phyloP scores from a whole-genome alignment of 2,888 invertebrate genomes.

The Desoria tigrina region DNA sequence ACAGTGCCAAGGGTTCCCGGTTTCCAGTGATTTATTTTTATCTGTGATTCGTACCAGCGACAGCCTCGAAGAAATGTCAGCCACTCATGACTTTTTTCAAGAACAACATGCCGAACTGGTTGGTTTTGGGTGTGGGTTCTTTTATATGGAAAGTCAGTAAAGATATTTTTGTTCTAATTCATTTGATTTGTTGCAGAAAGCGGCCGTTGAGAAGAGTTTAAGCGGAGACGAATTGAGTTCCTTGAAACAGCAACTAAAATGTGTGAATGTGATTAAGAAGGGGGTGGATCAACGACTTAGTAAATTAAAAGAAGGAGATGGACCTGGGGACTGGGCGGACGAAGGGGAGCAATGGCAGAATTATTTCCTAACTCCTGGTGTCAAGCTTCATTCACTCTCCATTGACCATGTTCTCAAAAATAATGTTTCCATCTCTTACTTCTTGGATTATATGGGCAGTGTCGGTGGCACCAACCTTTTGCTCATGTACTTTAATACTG shows the following conservation, averaged over 20 bases:
- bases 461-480: conserved; percentile 71
- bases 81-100: conserved; percentile 70
- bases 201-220: background rate
- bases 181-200: conserved; percentile 8
- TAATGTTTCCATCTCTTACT: conserved; percentile 73
- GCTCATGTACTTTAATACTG: conserved; percentile 74
- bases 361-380: conserved; percentile 57
- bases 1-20: conserved; percentile 74
- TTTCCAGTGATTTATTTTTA: conserved; percentile 82
- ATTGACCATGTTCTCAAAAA: conserved; percentile 74
- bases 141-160: background rate
- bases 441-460: conserved; percentile 73
- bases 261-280: conserved; percentile 75
- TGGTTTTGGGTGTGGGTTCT: too few species aligned
- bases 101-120: conserved; percentile 45
- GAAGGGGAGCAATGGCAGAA: conserved; percentile 54
- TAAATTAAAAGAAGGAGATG: conserved; percentile 58
- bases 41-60: conserved; percentile 77
- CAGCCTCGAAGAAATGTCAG: conserved; percentile 77
- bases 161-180: background rate
- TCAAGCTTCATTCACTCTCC: conserved; percentile 65
- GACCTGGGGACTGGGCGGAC: conserved; percentile 57
- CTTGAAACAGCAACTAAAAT: conserved; percentile 83
- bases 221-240: conserved; percentile 72
- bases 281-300: conserved; percentile 69